A percentile compares a stretch with the other conserved stretches of the same genome.
These are phyloP conservation scores for Apodemus agrarius DNA, from an alignment of 2,797 vertebrate genomes.

Conservation along the genomic window DNA sequence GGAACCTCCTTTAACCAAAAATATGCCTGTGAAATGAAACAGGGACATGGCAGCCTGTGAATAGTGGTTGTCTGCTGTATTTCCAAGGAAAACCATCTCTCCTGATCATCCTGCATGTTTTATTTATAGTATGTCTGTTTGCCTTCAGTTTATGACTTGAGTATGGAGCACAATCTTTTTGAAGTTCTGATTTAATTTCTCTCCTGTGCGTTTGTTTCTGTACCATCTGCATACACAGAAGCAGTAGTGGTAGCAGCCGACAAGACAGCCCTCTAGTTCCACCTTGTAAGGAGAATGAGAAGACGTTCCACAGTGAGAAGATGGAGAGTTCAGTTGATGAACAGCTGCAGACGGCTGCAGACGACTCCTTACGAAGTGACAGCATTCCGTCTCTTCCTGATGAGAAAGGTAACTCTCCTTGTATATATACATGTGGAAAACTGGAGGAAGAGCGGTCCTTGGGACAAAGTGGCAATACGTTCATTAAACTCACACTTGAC, in stretches of 20 bases:
- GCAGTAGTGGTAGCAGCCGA: conserved; percentile 87
- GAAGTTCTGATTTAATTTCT: conserved; percentile 37
- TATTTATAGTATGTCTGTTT: conserved; percentile 29
- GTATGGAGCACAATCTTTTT: conserved; percentile 7
- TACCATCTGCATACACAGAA: conserved; percentile 62
- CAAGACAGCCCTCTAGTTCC: conserved; percentile 87
- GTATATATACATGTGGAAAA: background rate
- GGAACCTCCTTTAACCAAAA: background rate
- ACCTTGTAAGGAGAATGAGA: conserved; percentile 86
- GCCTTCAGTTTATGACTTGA: conserved; percentile 24
- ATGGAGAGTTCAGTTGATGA: conserved; percentile 91
- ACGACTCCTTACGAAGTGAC: conserved; percentile 91
- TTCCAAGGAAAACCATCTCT: background rate
- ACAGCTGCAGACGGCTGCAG: conserved; percentile 88
- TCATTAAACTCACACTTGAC: background rate
- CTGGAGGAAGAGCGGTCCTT: background rate
- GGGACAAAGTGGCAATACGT: background rate
- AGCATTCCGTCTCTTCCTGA: conserved; percentile 90
- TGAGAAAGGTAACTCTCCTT: conserved; percentile 91
- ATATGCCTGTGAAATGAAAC: background rate
- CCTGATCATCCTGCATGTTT: conserved; percentile 44
- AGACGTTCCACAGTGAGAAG: conserved; percentile 84
- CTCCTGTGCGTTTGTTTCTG: background rate
- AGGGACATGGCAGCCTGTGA: background rate
- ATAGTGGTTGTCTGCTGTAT: background rate